Evolutionary conservation across 2,888 invertebrate genomes (phyloP), one percentile per base, ranked within the genome.

Genomic region (Ypsolopha sequella): DNA sequence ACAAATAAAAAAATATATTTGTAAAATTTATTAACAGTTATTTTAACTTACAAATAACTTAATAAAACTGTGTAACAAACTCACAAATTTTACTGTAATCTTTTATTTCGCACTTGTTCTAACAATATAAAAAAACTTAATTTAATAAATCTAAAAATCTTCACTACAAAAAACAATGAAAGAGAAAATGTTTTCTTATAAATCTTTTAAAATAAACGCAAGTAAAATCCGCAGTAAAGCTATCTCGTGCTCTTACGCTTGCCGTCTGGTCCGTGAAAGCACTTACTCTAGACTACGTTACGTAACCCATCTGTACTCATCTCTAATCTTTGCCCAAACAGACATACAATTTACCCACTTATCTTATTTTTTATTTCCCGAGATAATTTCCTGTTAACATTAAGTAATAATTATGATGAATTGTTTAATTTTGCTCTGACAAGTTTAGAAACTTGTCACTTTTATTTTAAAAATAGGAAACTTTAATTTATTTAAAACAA

Each of bases 1-100:
- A 76, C 70, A 60, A 73, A 68, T 64, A 59, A 63, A 66, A 68
- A 61, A 47, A 47, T 36, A 39, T 24, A 24, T 10, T 54, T 54
- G n/a, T 24, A 24, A 34, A 11, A 46, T 46, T n/a, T n/a, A n/a
- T n/a, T n/a, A n/a, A 33, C 9, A 24, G 10, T 46, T 34, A 0
- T n/a, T 46, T 46, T 46, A 9, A 34, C 6, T 46, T 33, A 24
- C 33, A 46, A 24, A 24, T 3, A 34, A 46, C 33, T 10, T 6
- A 6, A 33, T 6, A n/a, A 14, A 33, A 34, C 2, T 46, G 4
- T 14, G 7, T 2, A 4, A 0, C 43, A 13, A 14, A 24, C 43
- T 9, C 33, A 46, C 46, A 45, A 34, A 33, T 35, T 34, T 2
- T 8, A 9, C 10, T 34, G 10, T 10, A 33, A 24, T 13, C 10